phyloP scores from a whole-genome alignment of 2,113 vertebrate species.

The Melanotaenia duboulayi region DNA sequence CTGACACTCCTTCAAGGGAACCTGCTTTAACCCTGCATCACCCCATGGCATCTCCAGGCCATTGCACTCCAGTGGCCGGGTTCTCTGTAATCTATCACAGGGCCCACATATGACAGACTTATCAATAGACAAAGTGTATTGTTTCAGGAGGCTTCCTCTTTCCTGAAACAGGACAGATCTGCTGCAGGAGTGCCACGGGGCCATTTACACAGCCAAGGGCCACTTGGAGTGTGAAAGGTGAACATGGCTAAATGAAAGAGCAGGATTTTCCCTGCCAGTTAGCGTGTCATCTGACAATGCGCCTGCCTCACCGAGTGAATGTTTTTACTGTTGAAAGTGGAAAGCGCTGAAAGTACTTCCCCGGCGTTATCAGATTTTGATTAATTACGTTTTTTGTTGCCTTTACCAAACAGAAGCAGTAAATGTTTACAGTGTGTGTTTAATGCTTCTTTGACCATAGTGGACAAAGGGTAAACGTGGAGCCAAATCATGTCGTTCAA shows the following conservation, averaged over 20 bases:
- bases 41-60: slow-evolving; percentile 12
- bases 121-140: slow-evolving; percentile 75
- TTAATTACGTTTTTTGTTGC: slow-evolving; percentile 37
- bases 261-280: slow-evolving; percentile 48
- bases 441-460: slow-evolving; percentile 8
- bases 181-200: slow-evolving; percentile 25
- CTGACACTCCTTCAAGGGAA: slow-evolving; percentile 56
- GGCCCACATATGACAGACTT: slow-evolving; percentile 70
- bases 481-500: neutral
- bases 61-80: slow-evolving; percentile 6
- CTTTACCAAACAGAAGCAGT: slow-evolving; percentile 31
- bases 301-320: neutral
- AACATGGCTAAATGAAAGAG: slow-evolving; percentile 49
- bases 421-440: slow-evolving; percentile 8
- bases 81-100: slow-evolving; percentile 61
- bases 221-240: slow-evolving; percentile 44
- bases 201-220: slow-evolving; percentile 32
- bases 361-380: slow-evolving; percentile 35
- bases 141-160: slow-evolving; percentile 83
- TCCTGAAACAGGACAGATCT: slow-evolving; percentile 71
- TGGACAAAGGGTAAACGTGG: slow-evolving; percentile 23
- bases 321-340: slow-evolving; percentile 42
- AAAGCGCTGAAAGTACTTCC: slow-evolving; percentile 16
- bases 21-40: slow-evolving; percentile 30
- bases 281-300: slow-evolving; percentile 29